Conservation (phyloP, 1,140 invertebrate species). For the Holcopasites calliopsidis region DNA sequence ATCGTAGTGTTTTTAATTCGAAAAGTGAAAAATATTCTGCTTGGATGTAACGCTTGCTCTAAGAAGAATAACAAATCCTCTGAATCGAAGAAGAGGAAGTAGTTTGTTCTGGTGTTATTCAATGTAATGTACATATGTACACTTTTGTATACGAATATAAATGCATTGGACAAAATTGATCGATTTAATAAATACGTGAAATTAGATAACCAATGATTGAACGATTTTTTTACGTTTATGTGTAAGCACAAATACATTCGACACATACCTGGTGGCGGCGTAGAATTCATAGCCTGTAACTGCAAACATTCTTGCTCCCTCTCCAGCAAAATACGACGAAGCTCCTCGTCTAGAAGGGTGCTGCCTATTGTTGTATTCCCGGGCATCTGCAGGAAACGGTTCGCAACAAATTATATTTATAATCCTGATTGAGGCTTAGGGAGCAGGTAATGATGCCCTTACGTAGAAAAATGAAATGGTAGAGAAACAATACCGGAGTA, state of each 20-base stretch:
- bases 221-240: background rate
- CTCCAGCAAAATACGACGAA: conserved; percentile 59
- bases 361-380: conserved; percentile 68
- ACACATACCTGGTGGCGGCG: conserved; percentile 62
- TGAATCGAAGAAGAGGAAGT: conserved; percentile 46
- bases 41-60: background rate
- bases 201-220: no score
- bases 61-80: background rate
- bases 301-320: conserved; percentile 63
- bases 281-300: conserved; percentile 57
- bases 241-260: background rate
- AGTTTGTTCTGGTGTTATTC: background rate
- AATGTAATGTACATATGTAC: no score
- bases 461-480: no score
- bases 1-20: conserved; percentile 12
- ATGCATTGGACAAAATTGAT: no score
- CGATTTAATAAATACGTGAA: no score
- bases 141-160: background rate
- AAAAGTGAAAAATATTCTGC: conserved; percentile 14
- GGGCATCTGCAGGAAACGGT: conserved; percentile 61
- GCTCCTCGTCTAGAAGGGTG: conserved; percentile 67
- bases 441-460: no score
- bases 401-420: background rate
- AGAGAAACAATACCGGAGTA: no score
- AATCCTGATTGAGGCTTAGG: no score